A percentile compares a stretch with the other conserved stretches of the same genome.
Evolutionary conservation across 2,888 invertebrate species (phyloP).

Genomic region (Uloborus plumipes): DNA sequence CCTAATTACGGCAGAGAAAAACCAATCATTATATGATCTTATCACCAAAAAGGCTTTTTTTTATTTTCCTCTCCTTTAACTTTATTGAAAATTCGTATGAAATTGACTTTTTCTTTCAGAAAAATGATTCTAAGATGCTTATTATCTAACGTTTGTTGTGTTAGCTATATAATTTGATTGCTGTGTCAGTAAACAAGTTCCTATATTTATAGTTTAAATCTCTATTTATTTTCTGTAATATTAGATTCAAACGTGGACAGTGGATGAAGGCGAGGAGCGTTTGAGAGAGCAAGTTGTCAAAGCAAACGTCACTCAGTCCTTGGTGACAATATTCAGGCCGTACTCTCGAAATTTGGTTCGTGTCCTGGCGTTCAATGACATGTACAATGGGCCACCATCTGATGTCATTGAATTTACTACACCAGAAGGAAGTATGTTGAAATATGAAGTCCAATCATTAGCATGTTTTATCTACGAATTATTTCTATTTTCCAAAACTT

Average conservation of each 20-base stretch:
- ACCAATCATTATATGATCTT: too few species aligned
- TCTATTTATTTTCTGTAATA: slow-evolving; percentile 74
- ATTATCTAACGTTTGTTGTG: background rate
- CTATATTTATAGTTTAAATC: background rate
- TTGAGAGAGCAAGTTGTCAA: slow-evolving; percentile 81
- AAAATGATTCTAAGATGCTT: too few species aligned
- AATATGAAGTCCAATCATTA: too few species aligned
- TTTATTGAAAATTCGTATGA: too few species aligned
- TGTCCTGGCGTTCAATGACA: slow-evolving; percentile 90
- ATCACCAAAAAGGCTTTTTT: too few species aligned
- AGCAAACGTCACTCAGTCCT: slow-evolving; percentile 79
- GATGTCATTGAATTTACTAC: slow-evolving; percentile 87
- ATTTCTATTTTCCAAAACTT: too few species aligned
- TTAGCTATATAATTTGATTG: background rate
- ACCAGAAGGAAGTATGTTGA: slow-evolving; percentile 81
- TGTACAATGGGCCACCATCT: slow-evolving; percentile 90
- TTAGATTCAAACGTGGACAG: slow-evolving; percentile 87
- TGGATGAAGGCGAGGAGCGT: slow-evolving; percentile 80
- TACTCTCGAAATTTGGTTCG: slow-evolving; percentile 88
- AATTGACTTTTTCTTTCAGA: too few species aligned
- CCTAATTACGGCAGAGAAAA: too few species aligned
- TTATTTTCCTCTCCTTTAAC: too few species aligned
- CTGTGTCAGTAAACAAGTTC: background rate
- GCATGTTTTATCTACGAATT: too few species aligned
- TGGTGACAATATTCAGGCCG: slow-evolving; percentile 85